Evolutionary conservation across 2,113 vertebrate genomes (phyloP).

Genomic region (Syrrhaptes paradoxus): DNA sequence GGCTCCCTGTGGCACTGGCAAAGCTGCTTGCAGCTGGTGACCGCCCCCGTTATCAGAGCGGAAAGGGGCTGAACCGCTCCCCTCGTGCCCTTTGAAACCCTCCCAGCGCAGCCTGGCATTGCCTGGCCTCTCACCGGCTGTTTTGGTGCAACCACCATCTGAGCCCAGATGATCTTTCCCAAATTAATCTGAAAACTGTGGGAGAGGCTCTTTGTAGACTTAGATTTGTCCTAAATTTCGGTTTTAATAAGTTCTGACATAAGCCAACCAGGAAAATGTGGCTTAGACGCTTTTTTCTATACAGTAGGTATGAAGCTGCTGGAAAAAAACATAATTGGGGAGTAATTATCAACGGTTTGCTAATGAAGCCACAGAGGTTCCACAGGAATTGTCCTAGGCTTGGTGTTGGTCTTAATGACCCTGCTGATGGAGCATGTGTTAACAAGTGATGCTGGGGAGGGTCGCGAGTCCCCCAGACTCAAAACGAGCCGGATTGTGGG

Average conservation of each 20-base stretch:
- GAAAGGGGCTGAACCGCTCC: neutral
- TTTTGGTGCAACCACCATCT: too few species aligned
- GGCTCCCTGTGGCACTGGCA: neutral
- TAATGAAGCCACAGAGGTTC: neutral
- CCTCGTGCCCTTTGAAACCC: neutral
- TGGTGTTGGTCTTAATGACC: accelerated
- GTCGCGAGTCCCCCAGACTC: neutral
- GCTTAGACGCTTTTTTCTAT: neutral
- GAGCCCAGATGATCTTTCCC: too few species aligned
- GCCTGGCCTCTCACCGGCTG: accelerated
- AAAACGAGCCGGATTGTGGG: too few species aligned
- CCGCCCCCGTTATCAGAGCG: neutral
- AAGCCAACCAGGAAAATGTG: neutral
- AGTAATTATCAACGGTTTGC: neutral
- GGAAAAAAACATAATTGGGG: neutral
- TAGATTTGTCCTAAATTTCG: accelerated
- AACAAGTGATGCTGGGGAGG: neutral
- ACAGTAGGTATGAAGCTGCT: neutral
- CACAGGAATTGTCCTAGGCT: too few species aligned
- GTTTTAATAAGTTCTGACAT: neutral
- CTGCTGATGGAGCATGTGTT: neutral
- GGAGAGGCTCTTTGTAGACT: neutral
- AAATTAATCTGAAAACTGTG: accelerated
- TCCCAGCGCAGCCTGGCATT: accelerated
- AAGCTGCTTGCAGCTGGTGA: neutral